Evolutionary conservation across 1,140 invertebrate species (phyloP), one percentile per base, ranked within the genome.

Genomic region (Drosophila arizonae): DNA sequence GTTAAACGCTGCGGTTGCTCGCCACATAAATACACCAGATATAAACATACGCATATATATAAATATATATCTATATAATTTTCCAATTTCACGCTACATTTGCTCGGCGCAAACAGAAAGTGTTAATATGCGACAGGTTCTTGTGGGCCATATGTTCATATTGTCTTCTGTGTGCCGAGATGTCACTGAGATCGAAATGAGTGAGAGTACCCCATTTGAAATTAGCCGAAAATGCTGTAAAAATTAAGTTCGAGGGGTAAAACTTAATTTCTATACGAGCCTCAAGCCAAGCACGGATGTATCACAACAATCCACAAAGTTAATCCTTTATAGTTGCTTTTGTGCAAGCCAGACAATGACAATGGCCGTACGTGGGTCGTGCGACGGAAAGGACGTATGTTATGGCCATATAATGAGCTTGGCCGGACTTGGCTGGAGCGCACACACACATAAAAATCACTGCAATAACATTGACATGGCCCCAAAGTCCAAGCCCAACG

Each of bases 361-460:
- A 75, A 56, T 56, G 68, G 39, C 2, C 17, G 36, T 54, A 68
- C 15, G 62, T 65, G 28, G 28, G 28, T 0, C 28, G 51, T 41
- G 63, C 24, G 3, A 4, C 10, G 8, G 41, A 45, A 50, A 46
- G 52, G 46, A 36, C 64, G 41, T 68, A 68, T 63, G 82, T 88
- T 88, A 88, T 88, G 84, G 84, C 79, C 69, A 87, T 72, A 79
- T 88, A 88, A 88, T 88, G 84, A 88, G 84, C 84, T 88, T 72
- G 67, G 17, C 55, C 24, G 41, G 33, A 26, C 28, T 43, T n/a
- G 41, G 41, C 43, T 15, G 15, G 6, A 17, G 43, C 43, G 50
- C 17, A 48, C 55, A 78, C 55, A 57, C 46, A 64, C 65, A 66
- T 88, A 88, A 75, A 88, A 87, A 87, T 87, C 84, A 84, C 69